Evolutionary conservation across 2,888 invertebrate species (phyloP), one percentile per base, ranked within the genome.

Genomic region (Microctonus aethiopoides): DNA sequence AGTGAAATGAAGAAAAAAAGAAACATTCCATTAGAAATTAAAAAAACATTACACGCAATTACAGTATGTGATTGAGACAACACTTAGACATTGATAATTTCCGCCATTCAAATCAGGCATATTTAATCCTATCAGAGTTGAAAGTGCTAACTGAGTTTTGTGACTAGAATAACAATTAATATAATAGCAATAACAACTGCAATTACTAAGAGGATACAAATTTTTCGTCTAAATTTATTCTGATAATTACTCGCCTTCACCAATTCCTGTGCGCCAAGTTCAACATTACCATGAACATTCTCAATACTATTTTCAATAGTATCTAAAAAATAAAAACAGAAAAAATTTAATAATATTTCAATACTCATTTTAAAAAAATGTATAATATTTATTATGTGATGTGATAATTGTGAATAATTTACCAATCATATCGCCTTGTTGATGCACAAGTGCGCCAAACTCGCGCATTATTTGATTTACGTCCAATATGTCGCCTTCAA

Each of bases 251-350:
- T 91, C 20, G 96, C 96, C 85, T 95, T 95, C n/a, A 91, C 88
- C 52, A 97, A 86, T 80, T 96, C 92, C 74, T 91, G 91, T 6
- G 91, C 90, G 0, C 95, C 97, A n/a, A 91, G 87, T 83, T 95
- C 95, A 4, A 96, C 94, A 78, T 93, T 90, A 2, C 90, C 90
- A 64, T 91, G 90, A 0, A 93, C 91, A 71, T 90, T 89, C 80
- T 95, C 95, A 80, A 96, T 92, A 87, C 92, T 92, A 78, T 91
- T 92, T 85, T 95, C 95, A 77, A 96, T 95, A 6, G 93, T 91
- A 86, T 95, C 96, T 96, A 87, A 24, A 24, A 88, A 73, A 75
- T 1, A 66, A 70, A 63, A 29, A 34, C 26, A n/a, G n/a, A 32
- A 20, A 29, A 6, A 11, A 39, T n/a, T n/a, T n/a, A n/a, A n/a